Percentiles rank a stretch among this genome's conserved stretches.
phyloP scores from a whole-genome alignment of 1,140 invertebrate species.

The Trachymyrmex cornetzi region DNA sequence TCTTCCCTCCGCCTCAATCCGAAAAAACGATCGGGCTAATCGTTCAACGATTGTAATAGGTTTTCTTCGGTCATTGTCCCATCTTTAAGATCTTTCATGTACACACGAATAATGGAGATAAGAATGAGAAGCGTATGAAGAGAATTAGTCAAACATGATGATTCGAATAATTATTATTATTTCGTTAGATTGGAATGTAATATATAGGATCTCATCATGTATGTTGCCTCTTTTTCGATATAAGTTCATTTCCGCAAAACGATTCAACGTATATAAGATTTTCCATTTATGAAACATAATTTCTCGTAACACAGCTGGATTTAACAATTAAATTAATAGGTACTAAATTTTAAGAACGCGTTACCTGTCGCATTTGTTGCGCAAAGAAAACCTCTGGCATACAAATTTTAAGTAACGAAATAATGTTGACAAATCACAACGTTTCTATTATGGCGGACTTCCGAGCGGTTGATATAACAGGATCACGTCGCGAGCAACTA shows the following conservation, averaged over 20 bases:
- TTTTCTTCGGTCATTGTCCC: slow-evolving; percentile 80
- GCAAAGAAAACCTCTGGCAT: neutral
- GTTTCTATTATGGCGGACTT: slow-evolving; percentile 16
- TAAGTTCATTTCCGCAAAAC: neutral
- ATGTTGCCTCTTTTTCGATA: neutral
- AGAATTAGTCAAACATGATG: slow-evolving; percentile 56
- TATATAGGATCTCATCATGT: neutral
- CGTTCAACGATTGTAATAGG: slow-evolving; percentile 81
- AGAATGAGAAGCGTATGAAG: slow-evolving; percentile 22
- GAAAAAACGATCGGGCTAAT: slow-evolving; percentile 80
- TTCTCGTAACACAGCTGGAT: neutral
- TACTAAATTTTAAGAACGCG: neutral
- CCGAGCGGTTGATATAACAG: slow-evolving; percentile 70
- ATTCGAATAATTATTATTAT: slow-evolving; percentile 11
- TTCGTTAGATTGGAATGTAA: neutral
- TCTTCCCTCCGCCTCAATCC: neutral
- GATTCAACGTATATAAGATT: neutral
- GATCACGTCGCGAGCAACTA: slow-evolving; percentile 58
- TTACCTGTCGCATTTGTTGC: neutral
- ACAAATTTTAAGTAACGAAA: neutral
- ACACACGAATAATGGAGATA: slow-evolving; percentile 38
- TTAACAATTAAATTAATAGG: neutral
- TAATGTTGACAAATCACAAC: slow-evolving; percentile 20
- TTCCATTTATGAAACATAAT: neutral
- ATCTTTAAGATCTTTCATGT: slow-evolving; percentile 40